phyloP scores from a whole-genome alignment of 2,113 vertebrate genomes.

The Bothrops jararaca region DNA sequence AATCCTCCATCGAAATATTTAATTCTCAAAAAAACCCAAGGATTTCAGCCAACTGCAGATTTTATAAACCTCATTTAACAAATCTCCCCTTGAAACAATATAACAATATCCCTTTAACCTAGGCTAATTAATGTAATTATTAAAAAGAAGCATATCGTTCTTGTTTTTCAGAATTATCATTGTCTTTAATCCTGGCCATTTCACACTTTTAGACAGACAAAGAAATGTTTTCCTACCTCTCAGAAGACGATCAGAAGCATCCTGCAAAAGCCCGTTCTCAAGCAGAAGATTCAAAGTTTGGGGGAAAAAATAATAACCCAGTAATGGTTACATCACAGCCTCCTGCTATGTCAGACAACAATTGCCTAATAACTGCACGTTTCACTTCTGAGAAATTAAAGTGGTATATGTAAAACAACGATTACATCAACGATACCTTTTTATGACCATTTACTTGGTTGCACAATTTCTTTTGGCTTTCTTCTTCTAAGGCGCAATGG shows the following conservation, averaged over 20 bases:
- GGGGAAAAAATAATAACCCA: background rate
- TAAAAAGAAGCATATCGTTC: background rate
- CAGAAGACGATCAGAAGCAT: background rate
- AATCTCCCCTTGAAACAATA: background rate
- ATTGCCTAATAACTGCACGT: conserved; percentile 3
- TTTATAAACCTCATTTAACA: background rate
- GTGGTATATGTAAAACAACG: background rate
- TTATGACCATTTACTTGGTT: background rate
- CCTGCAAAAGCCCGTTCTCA: background rate
- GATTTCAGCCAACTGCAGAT: background rate
- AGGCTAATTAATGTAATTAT: background rate
- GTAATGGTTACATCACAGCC: conserved; percentile 1
- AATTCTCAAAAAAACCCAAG: background rate
- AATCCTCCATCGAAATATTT: background rate
- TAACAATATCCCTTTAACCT: background rate
- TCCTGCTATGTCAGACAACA: background rate
- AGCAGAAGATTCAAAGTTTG: background rate
- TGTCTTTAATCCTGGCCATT: background rate
- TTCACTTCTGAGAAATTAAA: conserved; percentile 15
- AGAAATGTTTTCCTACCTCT: background rate
- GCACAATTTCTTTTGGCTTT: conserved; percentile 17
- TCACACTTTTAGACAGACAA: background rate
- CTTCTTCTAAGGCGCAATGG: background rate
- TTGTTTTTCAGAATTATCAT: background rate
- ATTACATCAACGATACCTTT: background rate